phyloP scores from a whole-genome alignment of 2,113 vertebrate genomes.

The Anarhynchus alexandrinus region DNA sequence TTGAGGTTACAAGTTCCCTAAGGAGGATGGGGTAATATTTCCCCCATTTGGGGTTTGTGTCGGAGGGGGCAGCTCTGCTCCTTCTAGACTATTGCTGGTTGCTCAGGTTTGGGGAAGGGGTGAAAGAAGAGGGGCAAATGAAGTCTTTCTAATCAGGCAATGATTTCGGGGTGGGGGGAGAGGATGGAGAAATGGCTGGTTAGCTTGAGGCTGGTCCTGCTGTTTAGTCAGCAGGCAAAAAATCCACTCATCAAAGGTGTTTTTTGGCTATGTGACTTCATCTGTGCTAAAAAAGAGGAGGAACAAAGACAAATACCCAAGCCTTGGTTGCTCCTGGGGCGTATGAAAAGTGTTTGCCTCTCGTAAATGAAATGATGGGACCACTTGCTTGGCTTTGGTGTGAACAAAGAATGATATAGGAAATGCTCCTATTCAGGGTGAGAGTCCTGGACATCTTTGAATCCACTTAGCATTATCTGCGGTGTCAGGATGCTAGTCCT shows the following conservation, averaged over 20 bases:
- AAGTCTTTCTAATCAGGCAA: background rate
- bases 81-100: background rate
- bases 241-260: background rate
- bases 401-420: slow-evolving; percentile 6
- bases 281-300: background rate
- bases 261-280: background rate
- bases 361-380: background rate
- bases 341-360: background rate
- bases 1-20: background rate
- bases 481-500: slow-evolving; percentile 30
- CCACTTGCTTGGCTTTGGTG: background rate
- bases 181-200: background rate
- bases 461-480: slow-evolving; percentile 26
- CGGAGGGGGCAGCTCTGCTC: background rate
- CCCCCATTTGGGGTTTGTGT: background rate
- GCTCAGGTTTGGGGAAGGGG: background rate
- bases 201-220: background rate
- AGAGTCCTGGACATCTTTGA: slow-evolving; percentile 24
- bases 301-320: background rate
- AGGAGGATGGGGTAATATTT: background rate
- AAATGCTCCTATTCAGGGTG: slow-evolving; percentile 18
- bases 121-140: background rate
- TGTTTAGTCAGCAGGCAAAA: background rate
- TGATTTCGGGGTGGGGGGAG: background rate
- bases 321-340: background rate